A percentile compares a stretch with the other conserved stretches of the same genome.
Evolutionary conservation across 2,888 invertebrate genomes (phyloP).

Genomic region (Sericinus montela): DNA sequence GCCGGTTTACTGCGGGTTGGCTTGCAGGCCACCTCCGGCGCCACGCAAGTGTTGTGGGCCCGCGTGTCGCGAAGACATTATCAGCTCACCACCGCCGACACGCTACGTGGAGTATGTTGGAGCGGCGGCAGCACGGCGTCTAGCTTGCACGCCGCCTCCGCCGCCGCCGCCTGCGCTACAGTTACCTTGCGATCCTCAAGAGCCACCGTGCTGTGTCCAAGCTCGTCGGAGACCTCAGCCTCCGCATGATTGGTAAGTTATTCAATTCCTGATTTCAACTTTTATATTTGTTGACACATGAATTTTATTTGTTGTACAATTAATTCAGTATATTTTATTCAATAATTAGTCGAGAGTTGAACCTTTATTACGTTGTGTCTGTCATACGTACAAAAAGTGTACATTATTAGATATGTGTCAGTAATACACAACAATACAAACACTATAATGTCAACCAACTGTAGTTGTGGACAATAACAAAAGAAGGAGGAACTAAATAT

Average conservation of each 20-base stretch:
- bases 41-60: constrained; percentile 70
- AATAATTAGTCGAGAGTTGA: too few species aligned
- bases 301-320: too few species aligned
- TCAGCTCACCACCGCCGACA: constrained; percentile 64
- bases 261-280: background rate
- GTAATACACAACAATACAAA: too few species aligned
- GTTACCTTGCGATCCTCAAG: constrained; percentile 69
- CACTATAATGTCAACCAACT: too few species aligned
- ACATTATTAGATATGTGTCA: too few species aligned
- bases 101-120: constrained; percentile 82
- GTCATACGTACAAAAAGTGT: too few species aligned
- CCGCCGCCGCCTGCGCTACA: constrained; percentile 70
- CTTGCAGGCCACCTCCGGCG: constrained; percentile 65
- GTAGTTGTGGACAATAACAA: too few species aligned
- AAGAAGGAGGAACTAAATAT: background rate
- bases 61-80: constrained; percentile 67
- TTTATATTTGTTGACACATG: background rate
- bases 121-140: constrained; percentile 80
- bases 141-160: constrained; percentile 74
- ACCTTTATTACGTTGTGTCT: too few species aligned
- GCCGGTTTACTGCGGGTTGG: constrained; percentile 77
- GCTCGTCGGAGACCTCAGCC: constrained; percentile 78
- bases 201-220: constrained; percentile 78
- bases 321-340: too few species aligned
- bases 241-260: constrained; percentile 79